A percentile compares a stretch with the other conserved stretches of the same genome.
These are phyloP conservation scores for Anaspis maculata DNA, from an alignment of 2,888 invertebrate genomes.

Conservation along the genomic window DNA sequence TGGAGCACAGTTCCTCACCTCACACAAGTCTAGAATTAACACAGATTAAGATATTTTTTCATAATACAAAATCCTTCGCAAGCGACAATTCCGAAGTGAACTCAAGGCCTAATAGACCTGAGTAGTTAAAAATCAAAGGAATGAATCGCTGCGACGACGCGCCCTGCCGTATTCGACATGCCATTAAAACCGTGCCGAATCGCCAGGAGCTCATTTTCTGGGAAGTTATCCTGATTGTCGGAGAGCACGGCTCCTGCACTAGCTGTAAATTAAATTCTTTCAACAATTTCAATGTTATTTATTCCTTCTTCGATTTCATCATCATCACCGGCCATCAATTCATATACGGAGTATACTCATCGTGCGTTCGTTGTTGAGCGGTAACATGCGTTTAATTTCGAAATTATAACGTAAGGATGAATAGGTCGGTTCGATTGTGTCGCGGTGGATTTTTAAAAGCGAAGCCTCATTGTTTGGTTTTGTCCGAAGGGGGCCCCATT, in stretches of 20 bases:
- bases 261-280: constrained; percentile 31
- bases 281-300: constrained; percentile 23
- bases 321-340: constrained; percentile 19
- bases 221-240: constrained; percentile 27
- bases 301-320: constrained; percentile 16
- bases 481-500: constrained; percentile 10
- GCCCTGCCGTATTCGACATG: constrained; percentile 17
- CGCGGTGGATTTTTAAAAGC: constrained; percentile 10
- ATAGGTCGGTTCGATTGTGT: constrained; percentile 11
- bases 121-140: too few species aligned
- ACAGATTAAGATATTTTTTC: too few species aligned
- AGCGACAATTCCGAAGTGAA: too few species aligned
- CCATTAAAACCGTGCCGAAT: constrained; percentile 15
- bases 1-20: constrained; percentile 8
- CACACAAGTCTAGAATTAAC: too few species aligned
- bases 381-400: constrained; percentile 15
- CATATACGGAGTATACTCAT: too few species aligned
- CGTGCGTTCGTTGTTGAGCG: too few species aligned
- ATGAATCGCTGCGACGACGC: too few species aligned
- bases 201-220: constrained; percentile 22
- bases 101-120: too few species aligned
- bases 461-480: constrained; percentile 13
- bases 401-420: constrained; percentile 14
- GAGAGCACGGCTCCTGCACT: too few species aligned
- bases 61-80: too few species aligned